Base-by-base conservation (phyloP, 2,888 invertebrate genomes). In the Subacronicta megacephala region DNA sequence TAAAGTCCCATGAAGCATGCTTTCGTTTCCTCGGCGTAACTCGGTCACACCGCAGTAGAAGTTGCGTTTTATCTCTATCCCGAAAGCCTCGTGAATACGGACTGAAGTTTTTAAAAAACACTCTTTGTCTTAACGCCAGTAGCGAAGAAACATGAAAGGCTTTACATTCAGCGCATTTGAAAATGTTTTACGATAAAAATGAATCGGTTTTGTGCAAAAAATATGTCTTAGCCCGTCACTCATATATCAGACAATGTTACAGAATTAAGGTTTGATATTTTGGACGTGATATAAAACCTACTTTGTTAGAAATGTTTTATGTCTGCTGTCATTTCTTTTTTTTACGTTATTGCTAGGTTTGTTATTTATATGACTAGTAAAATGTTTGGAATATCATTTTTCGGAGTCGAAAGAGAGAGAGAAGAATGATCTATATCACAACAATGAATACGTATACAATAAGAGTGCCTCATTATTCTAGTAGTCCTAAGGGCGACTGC, bases 11-110 rank as follows among this genome's bases (percentile, higher is more conserved):
- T 45, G 56, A 49, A 54, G 50, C 53, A 67, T 57, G 57, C 55
- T 77, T 75, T 69, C 66, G 60, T 75, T 51, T 65, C 52, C 41
- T 31, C 49, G 36, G 54, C 17, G 69, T 78, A 81, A 80, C 78
- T 82, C 82, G 82, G 82, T 82, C 83, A 79, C 74, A 71, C 72
- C 62, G 74, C 75, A 74, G 75, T 75, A 73, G 41, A 72, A 69
- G 68, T 72, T 73, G 52, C 46, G 64, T 72, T 78, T 77, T 78
- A 69, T 80, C 73, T 73, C 44, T 54, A 47, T 51, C 47, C 55
- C 59, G 60, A 54, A 53, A 62, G 47, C 53, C 56, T 60, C 49
- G 59, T 70, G 71, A 73, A 70, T 70, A 58, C 45, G 20, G 41
- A 13, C 31, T 56, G 53, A 66, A 60, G 62, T 62, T 71, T 64